Conservation (phyloP, 1,140 invertebrate species). For the Grapholita molesta region DNA sequence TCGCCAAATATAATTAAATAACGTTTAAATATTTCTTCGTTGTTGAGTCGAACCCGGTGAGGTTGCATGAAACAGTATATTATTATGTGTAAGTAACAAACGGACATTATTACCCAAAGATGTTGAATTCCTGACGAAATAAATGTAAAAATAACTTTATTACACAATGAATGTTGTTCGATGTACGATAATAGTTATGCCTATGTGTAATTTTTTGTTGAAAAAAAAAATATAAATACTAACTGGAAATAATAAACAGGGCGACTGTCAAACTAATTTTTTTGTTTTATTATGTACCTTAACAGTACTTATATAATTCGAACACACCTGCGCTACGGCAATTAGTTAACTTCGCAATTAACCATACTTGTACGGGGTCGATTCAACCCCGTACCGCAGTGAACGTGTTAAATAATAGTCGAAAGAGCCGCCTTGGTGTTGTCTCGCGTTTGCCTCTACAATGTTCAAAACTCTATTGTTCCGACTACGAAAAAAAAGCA, state of each 20-base stretch:
- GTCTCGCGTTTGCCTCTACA: too few relatives aligned
- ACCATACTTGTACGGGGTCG: too few relatives aligned
- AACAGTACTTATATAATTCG: too few relatives aligned
- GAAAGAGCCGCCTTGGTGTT: too few relatives aligned
- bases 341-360: not conserved
- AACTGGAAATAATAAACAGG: slow-evolving; percentile 64
- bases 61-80: slow-evolving; percentile 43
- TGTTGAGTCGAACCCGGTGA: slow-evolving; percentile 63
- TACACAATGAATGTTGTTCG: slow-evolving; percentile 65
- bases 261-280: slow-evolving; percentile 59
- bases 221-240: slow-evolving; percentile 58
- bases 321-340: too few relatives aligned
- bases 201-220: slow-evolving; percentile 71
- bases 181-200: slow-evolving; percentile 59
- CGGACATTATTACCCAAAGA: slow-evolving; percentile 61
- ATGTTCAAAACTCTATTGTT: too few relatives aligned
- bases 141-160: slow-evolving; percentile 56
- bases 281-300: slow-evolving; percentile 42
- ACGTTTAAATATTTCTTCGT: slow-evolving; percentile 57
- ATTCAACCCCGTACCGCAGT: too few relatives aligned
- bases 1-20: slow-evolving; percentile 74
- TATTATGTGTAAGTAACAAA: slow-evolving; percentile 33
- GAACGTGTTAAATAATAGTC: too few relatives aligned
- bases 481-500: too few relatives aligned
- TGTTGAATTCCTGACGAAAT: slow-evolving; percentile 47